Conservation (phyloP, 2,113 vertebrate species). For the Pantherophis guttatus region DNA sequence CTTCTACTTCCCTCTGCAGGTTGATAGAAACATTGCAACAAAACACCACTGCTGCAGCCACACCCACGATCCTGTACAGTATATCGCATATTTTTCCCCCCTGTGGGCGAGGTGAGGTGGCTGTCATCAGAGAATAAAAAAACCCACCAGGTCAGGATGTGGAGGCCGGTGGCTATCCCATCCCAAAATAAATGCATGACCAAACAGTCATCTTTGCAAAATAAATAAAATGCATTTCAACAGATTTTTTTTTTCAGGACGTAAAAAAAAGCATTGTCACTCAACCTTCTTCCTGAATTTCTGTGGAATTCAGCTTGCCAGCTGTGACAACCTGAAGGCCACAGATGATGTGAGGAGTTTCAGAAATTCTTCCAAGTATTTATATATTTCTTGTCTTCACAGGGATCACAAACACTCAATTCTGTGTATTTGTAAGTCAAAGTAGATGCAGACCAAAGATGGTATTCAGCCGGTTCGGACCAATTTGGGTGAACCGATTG, state of each 20-base stretch:
- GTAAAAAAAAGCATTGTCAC: neutral
- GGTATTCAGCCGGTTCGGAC: too few relatives aligned
- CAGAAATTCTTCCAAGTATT: neutral
- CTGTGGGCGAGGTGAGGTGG: neutral
- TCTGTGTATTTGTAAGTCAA: neutral
- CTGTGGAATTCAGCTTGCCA: neutral
- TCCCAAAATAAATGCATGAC: neutral
- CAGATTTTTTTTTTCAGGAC: neutral
- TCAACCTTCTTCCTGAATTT: neutral
- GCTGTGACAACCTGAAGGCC: neutral
- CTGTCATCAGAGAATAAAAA: neutral
- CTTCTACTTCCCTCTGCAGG: constrained; percentile 61
- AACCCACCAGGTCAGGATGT: neutral
- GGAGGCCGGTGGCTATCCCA: neutral
- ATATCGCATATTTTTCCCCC: neutral
- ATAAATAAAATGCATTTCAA: neutral
- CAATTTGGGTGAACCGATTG: too few relatives aligned
- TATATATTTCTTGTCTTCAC: neutral
- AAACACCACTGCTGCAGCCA: neutral
- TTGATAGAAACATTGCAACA: neutral
- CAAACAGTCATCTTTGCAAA: neutral
- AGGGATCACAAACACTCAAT: neutral
- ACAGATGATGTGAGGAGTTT: neutral
- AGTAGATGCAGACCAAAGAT: too few relatives aligned
- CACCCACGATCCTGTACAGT: neutral